Conservation (phyloP, 2,888 invertebrate species). For the Oscheius sp. region DNA sequence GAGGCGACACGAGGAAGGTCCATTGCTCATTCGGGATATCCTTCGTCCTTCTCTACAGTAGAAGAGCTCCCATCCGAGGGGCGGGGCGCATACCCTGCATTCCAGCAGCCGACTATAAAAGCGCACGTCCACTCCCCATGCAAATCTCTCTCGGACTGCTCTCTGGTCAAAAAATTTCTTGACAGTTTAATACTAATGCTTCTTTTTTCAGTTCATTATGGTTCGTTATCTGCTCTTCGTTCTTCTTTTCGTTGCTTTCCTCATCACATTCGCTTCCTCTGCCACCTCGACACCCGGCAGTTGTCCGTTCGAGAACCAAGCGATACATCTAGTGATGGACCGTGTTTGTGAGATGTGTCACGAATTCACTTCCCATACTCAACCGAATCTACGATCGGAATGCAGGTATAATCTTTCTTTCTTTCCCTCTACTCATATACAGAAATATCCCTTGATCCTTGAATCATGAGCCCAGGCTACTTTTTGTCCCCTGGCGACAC, state of each 20-base stretch:
- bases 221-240: not conserved
- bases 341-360: slow-evolving; percentile 60
- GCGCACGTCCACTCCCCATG: slow-evolving; percentile 12
- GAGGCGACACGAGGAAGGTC: not conserved
- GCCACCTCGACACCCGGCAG: not conserved
- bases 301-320: slow-evolving; percentile 37
- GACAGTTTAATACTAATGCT: not conserved
- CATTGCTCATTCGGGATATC: not conserved
- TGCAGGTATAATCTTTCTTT: slow-evolving; percentile 47
- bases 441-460: not conserved
- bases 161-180: slow-evolving; percentile 9
- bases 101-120: slow-evolving; percentile 27
- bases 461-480: not conserved
- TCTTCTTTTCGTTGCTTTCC: slow-evolving; percentile 14
- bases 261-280: not conserved
- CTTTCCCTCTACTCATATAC: not conserved
- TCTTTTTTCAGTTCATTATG: not conserved
- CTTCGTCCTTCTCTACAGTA: not conserved
- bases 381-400: slow-evolving; percentile 51
- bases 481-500: not conserved
- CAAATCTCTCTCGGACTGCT: slow-evolving; percentile 22
- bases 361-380: slow-evolving; percentile 47
- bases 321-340: slow-evolving; percentile 56
- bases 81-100: slow-evolving; percentile 25
- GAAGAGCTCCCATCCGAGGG: not conserved